phyloP scores from a whole-genome alignment of 2,113 vertebrate genomes.

The Nibea albiflora region DNA sequence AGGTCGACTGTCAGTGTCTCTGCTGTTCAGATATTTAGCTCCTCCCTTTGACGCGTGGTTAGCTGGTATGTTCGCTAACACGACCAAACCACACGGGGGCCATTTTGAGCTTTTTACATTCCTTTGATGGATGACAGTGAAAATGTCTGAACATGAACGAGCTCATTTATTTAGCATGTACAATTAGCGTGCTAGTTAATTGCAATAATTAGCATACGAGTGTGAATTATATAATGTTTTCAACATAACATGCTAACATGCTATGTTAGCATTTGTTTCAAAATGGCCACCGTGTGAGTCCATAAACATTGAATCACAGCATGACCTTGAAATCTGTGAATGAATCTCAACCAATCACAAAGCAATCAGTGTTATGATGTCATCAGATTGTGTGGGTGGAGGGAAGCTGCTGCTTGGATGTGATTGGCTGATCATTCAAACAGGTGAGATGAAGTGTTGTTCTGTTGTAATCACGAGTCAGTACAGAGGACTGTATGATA shows the following conservation, averaged over 20 bases:
- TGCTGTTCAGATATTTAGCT: conserved; percentile 47
- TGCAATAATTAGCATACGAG: too few relatives aligned
- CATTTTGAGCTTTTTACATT: background rate
- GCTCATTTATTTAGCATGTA: too few relatives aligned
- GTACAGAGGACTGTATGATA: too few relatives aligned
- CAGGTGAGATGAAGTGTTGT: too few relatives aligned
- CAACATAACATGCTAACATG: too few relatives aligned
- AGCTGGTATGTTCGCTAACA: conserved; percentile 10
- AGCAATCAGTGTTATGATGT: background rate
- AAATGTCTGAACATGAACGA: too few relatives aligned
- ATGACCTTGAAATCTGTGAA: background rate
- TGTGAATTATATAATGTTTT: too few relatives aligned
- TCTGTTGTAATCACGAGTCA: too few relatives aligned
- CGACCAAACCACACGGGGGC: background rate
- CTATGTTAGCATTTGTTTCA: background rate
- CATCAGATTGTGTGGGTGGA: background rate
- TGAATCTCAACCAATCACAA: background rate
- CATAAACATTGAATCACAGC: background rate
- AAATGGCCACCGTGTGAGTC: background rate
- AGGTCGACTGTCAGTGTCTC: conserved; percentile 26
- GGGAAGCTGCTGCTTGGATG: background rate
- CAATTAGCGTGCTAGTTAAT: too few relatives aligned
- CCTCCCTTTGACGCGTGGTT: conserved; percentile 17
- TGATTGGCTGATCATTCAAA: background rate
- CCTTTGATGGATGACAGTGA: background rate